phyloP scores from a whole-genome alignment of 2,888 invertebrate genomes.

The Ommatoiulus sabulosus region DNA sequence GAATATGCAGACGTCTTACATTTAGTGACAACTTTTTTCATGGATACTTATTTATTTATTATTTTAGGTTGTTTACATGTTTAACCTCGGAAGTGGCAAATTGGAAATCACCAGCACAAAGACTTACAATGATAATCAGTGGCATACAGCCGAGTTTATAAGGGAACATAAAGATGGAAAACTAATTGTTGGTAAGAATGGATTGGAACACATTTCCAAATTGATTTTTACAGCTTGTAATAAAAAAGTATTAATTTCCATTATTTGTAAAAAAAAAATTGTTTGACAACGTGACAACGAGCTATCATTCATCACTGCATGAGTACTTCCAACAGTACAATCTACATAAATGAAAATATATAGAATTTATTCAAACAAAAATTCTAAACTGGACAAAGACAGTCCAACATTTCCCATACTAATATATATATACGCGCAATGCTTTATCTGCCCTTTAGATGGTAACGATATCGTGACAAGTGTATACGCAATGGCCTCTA shows the following conservation, averaged over 20 bases:
- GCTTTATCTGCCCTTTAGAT: slow-evolving; percentile 64
- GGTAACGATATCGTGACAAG: slow-evolving; percentile 71
- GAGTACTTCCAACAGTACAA: background rate
- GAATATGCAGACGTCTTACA: no score
- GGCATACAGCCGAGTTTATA: slow-evolving; percentile 80
- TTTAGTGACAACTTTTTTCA: no score
- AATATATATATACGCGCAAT: background rate
- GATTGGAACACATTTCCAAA: background rate
- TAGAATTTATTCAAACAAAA: no score
- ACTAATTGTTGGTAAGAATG: slow-evolving; percentile 72
- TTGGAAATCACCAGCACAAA: slow-evolving; percentile 73
- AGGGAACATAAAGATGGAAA: slow-evolving; percentile 76
- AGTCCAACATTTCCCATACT: no score
- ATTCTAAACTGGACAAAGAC: no score
- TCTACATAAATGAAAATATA: no score
- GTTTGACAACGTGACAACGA: background rate
- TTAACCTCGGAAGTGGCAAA: slow-evolving; percentile 78
- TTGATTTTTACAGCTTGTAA: background rate
- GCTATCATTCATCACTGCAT: no score
- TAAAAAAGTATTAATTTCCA: no score
- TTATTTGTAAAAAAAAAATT: background rate
- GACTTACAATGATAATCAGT: slow-evolving; percentile 78
- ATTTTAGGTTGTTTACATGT: slow-evolving; percentile 75
- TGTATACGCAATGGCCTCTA: slow-evolving; percentile 61
- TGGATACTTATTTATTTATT: slow-evolving; percentile 15